Base-by-base conservation (phyloP, 2,888 invertebrate species). In the Aquatica leii region DNA sequence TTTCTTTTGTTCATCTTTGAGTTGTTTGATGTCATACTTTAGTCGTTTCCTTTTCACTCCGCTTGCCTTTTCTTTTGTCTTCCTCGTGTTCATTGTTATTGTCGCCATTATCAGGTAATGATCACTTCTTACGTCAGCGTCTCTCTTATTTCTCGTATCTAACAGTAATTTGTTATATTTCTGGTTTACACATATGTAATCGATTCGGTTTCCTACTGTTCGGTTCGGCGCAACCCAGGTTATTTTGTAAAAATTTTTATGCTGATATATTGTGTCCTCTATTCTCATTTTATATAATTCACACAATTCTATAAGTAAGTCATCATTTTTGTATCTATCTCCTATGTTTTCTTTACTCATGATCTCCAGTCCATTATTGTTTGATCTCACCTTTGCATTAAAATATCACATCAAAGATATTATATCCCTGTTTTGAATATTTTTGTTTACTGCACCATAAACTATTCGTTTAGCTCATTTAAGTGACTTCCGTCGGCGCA, bases 191-290 rank as follows among this genome's bases (percentile, higher is more conserved):
- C 43, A 43, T 43, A 43, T 15, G 9, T 43, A 15, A 15, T 43
- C 9, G 17, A 43, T 43, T 43, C 17, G 2, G 3, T 15, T 43
- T 43, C 17, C 12, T 15, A 11, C 17, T 43, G 14, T 14, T 15
- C 17, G 43, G 6, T 43, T 15, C 8, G 43, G 43, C 3, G 12
- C 17, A 43, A 12, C 9, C 15, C 43, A 43, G 17, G 43, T 4
- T 43, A 43, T 15, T 43, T 43, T 43, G 15, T 43, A 15, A 17
- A 14, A 43, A 43, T 43, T 15, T 43, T 43, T 9, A 43, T 43
- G 43, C 15, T 43, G 14, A 43, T 15, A 43, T 43, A 15, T 9
- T 43, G 43, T 43, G 17, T 11, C 43, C 12, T 3, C 17, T 31
- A 43, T 43, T 8, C 43, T 43, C 15, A 9, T 43, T 43, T 15